These are phyloP conservation scores for Lochmaea capreae DNA, from an alignment of 2,888 invertebrate species.

Conservation along the genomic window DNA sequence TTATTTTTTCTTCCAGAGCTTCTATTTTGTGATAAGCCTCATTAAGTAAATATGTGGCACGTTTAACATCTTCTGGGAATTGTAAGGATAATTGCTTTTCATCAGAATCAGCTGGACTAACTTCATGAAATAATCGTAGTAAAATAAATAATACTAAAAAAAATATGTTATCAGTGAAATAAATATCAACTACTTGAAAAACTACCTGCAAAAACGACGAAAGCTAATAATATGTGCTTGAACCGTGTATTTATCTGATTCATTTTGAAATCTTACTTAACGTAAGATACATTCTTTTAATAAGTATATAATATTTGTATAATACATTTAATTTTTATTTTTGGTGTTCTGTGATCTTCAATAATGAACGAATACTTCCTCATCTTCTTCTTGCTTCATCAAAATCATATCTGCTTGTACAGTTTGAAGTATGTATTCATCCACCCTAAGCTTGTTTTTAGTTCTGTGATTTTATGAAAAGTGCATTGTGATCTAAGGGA, in stretches of 20 bases:
- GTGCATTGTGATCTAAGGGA: too few species aligned
- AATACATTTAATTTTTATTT: slow-evolving; percentile 9
- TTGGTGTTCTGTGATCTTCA: not conserved
- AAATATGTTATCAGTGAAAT: slow-evolving; percentile 16
- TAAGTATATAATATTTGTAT: too few species aligned
- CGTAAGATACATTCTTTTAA: slow-evolving; percentile 24
- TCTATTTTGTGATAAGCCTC: slow-evolving; percentile 75
- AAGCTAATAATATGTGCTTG: slow-evolving; percentile 41
- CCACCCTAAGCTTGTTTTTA: too few species aligned
- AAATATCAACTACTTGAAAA: slow-evolving; percentile 13
- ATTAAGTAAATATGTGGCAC: slow-evolving; percentile 61
- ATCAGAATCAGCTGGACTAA: slow-evolving; percentile 45
- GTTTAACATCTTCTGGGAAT: slow-evolving; percentile 52
- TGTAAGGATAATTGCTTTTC: slow-evolving; percentile 45
- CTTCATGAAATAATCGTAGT: slow-evolving; percentile 57
- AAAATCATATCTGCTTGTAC: not conserved
- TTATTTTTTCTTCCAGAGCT: slow-evolving; percentile 79
- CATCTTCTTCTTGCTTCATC: not conserved
- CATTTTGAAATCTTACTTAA: slow-evolving; percentile 39
- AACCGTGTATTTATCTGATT: slow-evolving; percentile 43
- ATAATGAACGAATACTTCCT: not conserved
- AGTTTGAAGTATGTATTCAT: too few species aligned
- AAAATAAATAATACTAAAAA: slow-evolving; percentile 44
- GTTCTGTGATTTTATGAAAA: too few species aligned
- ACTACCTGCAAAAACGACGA: slow-evolving; percentile 38